Base-by-base conservation (phyloP, 2,888 invertebrate species). In the Dorcus hopei region DNA sequence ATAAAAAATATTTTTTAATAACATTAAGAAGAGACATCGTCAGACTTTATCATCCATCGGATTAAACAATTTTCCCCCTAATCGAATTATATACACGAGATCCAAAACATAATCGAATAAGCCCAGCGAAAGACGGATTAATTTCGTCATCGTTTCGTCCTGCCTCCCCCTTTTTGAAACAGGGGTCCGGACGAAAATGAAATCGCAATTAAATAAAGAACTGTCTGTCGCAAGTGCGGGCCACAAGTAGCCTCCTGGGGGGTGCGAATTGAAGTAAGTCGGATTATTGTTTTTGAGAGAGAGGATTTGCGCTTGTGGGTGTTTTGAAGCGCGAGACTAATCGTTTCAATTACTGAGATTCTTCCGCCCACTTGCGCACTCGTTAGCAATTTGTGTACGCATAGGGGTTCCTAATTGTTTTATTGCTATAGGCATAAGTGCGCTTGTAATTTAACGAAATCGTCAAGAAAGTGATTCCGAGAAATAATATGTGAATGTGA, bases 271-370 rank as follows among this genome's bases (percentile, higher is more conserved):
- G 61, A 62, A 68, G 62, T 66, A 65, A 58, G 57, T 60, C 54
- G 67, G 65, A 68, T 67, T 67, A 68, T 67, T 68, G 67, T 68
- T 68, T 68, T 65, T 65, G 62, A 58, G 58, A 64, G 45, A 38
- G 64, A 49, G 62, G 63, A 62, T 63, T 65, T 62, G 58, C 57
- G 57, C 51, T 62, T 58, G 65, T 65, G 66, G 65, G 65, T 65
- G 64, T 65, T 65, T 64, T 59, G 57, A 48, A 63, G 61, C 65
- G 64, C 60, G 61, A 62, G 62, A 63, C 66, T 69, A 69, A 69
- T 69, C 68, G 69, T 61, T 68, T 67, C 65, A 68, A 68, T 69
- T 68, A 66, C 64, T 51, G 61, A 64, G 66, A 67, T 69, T 65
- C 65, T 68, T 66, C 63, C 64, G 58, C 65, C 64, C 63, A 63